Evolutionary conservation across 2,888 invertebrate genomes (phyloP), one percentile per base, ranked within the genome.

Genomic region (Hirtodrosophila duncani): DNA sequence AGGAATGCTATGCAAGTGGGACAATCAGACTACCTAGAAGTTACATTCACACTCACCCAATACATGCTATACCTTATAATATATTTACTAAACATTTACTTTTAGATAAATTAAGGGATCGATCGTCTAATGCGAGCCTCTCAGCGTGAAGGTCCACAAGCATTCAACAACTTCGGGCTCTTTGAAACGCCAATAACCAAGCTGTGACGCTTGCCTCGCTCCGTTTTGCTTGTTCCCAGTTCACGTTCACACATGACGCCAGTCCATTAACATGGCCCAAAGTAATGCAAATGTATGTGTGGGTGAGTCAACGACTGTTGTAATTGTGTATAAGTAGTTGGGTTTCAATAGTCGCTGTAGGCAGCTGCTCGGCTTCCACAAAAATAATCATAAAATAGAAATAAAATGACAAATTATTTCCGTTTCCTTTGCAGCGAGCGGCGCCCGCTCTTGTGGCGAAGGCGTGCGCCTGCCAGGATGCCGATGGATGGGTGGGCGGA

Each of bases 381-480:
- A 46, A 62, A 62, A 63, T 62, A 62, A 57, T 55, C 64, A 64
- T 60, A 50, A 64, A 64, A 64, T 64, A 57, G 50, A 58, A 61
- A 55, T 64, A 45, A 62, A 71, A 65, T 71, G 72, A 71, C 71
- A 72, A 72, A 72, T 72, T 64, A 64, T 65, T 68, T 72, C 71
- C 71, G 72, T 57, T 71, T 68, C 65, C 61, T 55, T 36, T 44
- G 24, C n/a, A 30, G 16, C 37, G 27, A 31, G 26, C 50, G 23
- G 17, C 30, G 52, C 18, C 39, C 23, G 17, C 13, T 8, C 7
- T 9, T 10, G 17, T 1, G 7, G 2, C 14, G 14, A 7, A 9
- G 14, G 9, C 4, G 2, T 2, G 36, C 11, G 17, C 17, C 17
- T 24, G 34, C 10, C 9, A 31, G 8, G 37, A 8, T 13, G 44